These are phyloP conservation scores for Hydrozoanthus gracilis DNA, from an alignment of 92 coral and sea anemone genomes.

Conservation along the genomic window DNA sequence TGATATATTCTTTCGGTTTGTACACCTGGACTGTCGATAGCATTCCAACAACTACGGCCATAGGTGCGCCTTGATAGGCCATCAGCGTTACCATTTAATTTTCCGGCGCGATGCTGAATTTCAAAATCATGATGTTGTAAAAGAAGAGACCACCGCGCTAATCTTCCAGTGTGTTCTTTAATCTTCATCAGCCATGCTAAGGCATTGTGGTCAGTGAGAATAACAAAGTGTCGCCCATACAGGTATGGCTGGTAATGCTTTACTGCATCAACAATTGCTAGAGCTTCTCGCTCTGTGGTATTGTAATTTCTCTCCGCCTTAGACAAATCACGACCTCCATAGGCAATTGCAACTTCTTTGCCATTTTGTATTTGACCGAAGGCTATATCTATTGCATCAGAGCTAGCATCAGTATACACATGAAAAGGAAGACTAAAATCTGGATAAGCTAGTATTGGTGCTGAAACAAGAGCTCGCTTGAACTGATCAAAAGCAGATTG, in stretches of 20 bases:
- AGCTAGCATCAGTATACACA: conserved; percentile 60
- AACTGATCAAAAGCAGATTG: background rate
- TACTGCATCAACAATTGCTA: conserved; percentile 58
- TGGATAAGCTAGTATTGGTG: background rate
- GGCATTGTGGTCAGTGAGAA: background rate
- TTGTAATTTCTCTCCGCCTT: conserved; percentile 43
- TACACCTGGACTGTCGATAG: conserved; percentile 24
- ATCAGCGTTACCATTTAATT: background rate
- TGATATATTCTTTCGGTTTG: background rate
- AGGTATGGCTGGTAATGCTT: conserved; percentile 47
- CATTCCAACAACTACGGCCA: background rate
- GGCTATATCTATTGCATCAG: conserved; percentile 54
- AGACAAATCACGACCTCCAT: conserved; percentile 59
- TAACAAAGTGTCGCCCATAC: conserved; percentile 38
- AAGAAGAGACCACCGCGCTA: conserved; percentile 57
- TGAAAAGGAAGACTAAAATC: conserved; percentile 18
- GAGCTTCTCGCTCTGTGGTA: conserved; percentile 48
- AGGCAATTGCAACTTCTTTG: conserved; percentile 55
- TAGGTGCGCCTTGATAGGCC: background rate
- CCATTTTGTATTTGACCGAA: conserved; percentile 53
- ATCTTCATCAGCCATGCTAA: background rate
- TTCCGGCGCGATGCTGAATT: background rate
- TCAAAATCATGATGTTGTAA: conserved; percentile 62
- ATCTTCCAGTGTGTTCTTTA: conserved; percentile 46
- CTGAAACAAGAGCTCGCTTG: background rate